Evolutionary conservation across 2,888 invertebrate species (phyloP).

Genomic region (Agrotis exclamationis): DNA sequence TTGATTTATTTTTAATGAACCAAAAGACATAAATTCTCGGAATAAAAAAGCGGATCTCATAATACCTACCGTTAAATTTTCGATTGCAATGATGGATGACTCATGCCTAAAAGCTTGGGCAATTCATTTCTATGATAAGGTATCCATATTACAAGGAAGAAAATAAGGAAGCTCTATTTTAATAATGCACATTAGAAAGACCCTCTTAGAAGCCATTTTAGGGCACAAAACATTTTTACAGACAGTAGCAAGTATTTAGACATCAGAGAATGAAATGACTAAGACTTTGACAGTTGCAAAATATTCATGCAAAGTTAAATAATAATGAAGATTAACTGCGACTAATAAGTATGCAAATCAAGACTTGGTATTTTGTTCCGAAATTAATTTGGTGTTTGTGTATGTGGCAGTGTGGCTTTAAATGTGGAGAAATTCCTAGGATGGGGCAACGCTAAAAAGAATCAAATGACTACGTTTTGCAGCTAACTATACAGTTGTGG

Average conservation of each 20-base stretch:
- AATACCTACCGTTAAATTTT: constrained; percentile 7
- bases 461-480: too few species aligned
- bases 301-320: not conserved
- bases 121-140: not conserved
- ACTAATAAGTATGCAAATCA: not conserved
- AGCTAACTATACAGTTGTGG: too few species aligned
- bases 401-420: too few species aligned
- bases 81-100: constrained; percentile 7
- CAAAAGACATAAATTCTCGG: constrained; percentile 12
- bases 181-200: not conserved
- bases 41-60: constrained; percentile 2
- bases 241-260: too few species aligned
- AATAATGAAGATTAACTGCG: not conserved
- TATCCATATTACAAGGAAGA: not conserved
- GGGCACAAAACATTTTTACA: not conserved
- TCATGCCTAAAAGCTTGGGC: not conserved
- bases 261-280: not conserved
- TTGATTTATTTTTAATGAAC: too few species aligned
- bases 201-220: not conserved
- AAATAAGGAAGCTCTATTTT: not conserved
- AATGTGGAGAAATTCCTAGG: too few species aligned
- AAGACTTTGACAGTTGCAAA: not conserved
- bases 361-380: not conserved
- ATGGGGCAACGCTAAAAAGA: too few species aligned
- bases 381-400: too few species aligned